Base-by-base conservation (phyloP, 2,888 invertebrate genomes). In the Oegoconia quadripuncta region DNA sequence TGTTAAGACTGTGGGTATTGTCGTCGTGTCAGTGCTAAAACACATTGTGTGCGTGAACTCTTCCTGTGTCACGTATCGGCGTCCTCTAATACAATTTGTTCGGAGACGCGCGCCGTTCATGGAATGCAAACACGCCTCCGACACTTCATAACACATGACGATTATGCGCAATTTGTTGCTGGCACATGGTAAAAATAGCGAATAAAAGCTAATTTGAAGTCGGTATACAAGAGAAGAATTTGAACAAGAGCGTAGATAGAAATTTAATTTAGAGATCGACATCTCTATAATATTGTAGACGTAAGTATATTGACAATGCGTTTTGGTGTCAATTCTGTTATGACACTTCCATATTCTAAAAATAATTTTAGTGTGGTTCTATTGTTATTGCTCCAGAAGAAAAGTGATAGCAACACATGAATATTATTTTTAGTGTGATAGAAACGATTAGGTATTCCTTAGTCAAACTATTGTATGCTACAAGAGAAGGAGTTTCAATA, bases 51-150 rank as follows among this genome's bases (percentile, higher is more conserved):
- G 29, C 36, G 29, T 29, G 27, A 35, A 28, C 20, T 18, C 35
- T 13, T 26, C 11, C 29, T 56, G 64, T 74, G 75, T 79, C 84
- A 82, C 84, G 83, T 84, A 80, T 75, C 64, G 74, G 68, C 71
- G 68, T 67, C 76, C 69, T 76, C 76, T 83, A 82, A 84, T 80
- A 81, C 74, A 82, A 84, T 84, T 83, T 82, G 76, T 75, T 76
- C 59, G 64, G 66, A 77, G 77, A 73, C 71, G 72, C 65, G 71
- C 52, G 55, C 44, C 70, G 67, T 67, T 56, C 67, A 62, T 59
- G 64, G 79, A 77, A 81, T 81, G 74, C 73, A 75, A 79, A 79
- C 69, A 65, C 59, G 59, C 47, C 46, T 46, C 49, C 63, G 59
- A 64, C 67, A 74, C 71, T 74, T 74, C 71, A 74, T 72, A 77